Percentiles rank a stretch among this genome's conserved stretches.
phyloP scores from a whole-genome alignment of 2,797 vertebrate genomes.

The Amblyraja radiata region DNA sequence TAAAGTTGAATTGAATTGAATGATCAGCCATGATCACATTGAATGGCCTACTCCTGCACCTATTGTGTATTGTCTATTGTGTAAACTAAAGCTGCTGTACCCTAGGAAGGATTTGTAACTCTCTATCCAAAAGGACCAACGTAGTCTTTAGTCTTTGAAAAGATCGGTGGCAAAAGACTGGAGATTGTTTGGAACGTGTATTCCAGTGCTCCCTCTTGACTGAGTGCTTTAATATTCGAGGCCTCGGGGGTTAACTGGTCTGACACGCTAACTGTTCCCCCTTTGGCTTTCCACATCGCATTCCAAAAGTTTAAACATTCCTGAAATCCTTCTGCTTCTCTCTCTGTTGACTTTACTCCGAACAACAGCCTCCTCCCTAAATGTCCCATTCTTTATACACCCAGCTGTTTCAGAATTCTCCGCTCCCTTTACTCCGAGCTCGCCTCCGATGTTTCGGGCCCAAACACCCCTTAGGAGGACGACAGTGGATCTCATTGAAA shows the following conservation, averaged over 20 bases:
- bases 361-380: neutral
- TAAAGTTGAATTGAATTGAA: too few species aligned
- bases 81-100: too few species aligned
- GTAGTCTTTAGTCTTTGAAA: too few species aligned
- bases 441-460: neutral
- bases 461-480: too few species aligned
- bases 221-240: neutral
- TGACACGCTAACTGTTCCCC: neutral
- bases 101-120: too few species aligned
- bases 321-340: neutral
- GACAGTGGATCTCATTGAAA: too few species aligned
- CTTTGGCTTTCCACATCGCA: neutral
- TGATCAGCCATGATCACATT: too few species aligned
- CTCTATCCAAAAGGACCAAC: too few species aligned
- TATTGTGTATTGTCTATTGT: too few species aligned
- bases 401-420: neutral
- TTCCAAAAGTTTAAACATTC: neutral
- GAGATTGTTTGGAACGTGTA: neutral
- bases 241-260: neutral
- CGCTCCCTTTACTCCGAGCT: neutral
- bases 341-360: neutral
- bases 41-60: too few species aligned
- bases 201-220: neutral
- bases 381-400: neutral
- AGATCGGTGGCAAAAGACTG: neutral